These are phyloP conservation scores for Sciurus carolinensis DNA, from an alignment of 2,797 vertebrate species.

Conservation along the genomic window DNA sequence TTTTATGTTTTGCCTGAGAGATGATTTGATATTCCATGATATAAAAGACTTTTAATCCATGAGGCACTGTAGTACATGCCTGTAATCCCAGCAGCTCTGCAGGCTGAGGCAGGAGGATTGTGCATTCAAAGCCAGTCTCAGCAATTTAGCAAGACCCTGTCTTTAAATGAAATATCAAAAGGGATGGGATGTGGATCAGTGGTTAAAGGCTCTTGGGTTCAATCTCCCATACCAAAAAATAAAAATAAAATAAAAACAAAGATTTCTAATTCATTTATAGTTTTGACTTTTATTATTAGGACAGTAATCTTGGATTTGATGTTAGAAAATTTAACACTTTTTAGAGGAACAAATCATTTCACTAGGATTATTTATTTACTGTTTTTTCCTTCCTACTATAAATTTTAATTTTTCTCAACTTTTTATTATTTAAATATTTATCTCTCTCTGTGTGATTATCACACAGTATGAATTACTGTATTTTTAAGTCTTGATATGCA, in stretches of 20 bases:
- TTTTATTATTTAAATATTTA: neutral
- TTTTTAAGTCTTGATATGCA: neutral
- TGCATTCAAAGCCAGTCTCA: no score
- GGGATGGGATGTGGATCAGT: no score
- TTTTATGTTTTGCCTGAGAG: conserved; percentile 23
- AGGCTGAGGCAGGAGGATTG: no score
- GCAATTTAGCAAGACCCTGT: no score
- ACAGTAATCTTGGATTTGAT: neutral
- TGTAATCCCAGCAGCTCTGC: no score
- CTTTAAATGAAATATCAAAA: no score
- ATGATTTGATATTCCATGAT: neutral
- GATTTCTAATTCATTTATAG: neutral
- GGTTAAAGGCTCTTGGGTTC: no score
- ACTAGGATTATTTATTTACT: neutral
- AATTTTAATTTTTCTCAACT: neutral
- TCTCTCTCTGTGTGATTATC: neutral
- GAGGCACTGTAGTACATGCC: no score
- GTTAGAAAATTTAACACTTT: conserved; percentile 26
- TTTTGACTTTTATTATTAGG: conserved; percentile 9
- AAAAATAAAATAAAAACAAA: no score
- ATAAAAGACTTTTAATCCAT: neutral
- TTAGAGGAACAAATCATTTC: neutral
- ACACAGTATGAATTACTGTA: neutral
- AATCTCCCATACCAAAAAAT: no score
- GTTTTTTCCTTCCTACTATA: neutral